Conservation (phyloP, 2,113 vertebrate species). For the Silurus asotus region DNA sequence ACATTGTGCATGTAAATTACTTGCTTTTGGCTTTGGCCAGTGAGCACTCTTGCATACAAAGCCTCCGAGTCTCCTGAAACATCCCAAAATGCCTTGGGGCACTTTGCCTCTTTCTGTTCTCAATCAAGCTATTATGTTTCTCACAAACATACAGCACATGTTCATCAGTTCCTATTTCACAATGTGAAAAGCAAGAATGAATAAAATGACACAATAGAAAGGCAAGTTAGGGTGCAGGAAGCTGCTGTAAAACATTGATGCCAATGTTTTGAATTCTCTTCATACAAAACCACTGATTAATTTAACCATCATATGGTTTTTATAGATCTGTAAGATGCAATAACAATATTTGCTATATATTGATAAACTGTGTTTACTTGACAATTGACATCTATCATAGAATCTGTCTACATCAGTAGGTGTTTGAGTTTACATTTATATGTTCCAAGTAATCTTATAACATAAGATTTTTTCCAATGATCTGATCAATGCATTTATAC, state of each 20-base stretch:
- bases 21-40: constrained; percentile 66
- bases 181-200: not conserved
- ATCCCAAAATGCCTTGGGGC: constrained; percentile 57
- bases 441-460: not conserved
- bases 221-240: not conserved
- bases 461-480: not conserved
- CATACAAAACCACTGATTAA: not conserved
- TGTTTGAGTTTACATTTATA: not conserved
- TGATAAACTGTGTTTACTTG: not conserved
- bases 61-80: constrained; percentile 64
- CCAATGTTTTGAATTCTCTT: not conserved
- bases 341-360: not conserved
- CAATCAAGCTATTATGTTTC: constrained; percentile 27
- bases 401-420: not conserved
- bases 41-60: constrained; percentile 64
- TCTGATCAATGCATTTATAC: not conserved
- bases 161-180: constrained; percentile 33
- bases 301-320: not conserved
- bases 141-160: constrained; percentile 32
- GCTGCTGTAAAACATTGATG: not conserved
- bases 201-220: constrained; percentile 15
- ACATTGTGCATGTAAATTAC: constrained; percentile 67
- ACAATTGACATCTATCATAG: not conserved
- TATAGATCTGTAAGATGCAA: not conserved
- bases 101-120: constrained; percentile 56